phyloP scores from a whole-genome alignment of 2,888 invertebrate species.

The Parelbella ahira region DNA sequence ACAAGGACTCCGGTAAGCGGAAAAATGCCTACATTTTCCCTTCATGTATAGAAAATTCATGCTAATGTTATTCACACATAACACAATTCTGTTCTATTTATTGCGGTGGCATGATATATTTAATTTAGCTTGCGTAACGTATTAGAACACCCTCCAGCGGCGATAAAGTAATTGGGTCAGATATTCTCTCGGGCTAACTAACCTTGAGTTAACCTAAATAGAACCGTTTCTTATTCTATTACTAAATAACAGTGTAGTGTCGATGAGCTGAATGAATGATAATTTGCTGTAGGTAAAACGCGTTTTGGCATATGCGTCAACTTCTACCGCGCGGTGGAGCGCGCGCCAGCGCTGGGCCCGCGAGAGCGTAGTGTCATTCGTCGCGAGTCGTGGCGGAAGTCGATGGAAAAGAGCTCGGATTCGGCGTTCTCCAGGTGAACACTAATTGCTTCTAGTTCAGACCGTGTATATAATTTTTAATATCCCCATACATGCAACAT shows the following conservation, averaged over 20 bases:
- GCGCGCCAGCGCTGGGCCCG: constrained; percentile 70
- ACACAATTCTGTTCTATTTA: too few relatives aligned
- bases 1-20: constrained; percentile 97
- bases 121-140: not conserved
- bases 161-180: constrained; percentile 7
- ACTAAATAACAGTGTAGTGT: too few relatives aligned
- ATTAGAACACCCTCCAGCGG: too few relatives aligned
- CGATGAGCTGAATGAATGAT: not conserved
- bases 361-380: constrained; percentile 79
- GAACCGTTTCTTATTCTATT: too few relatives aligned
- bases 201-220: too few relatives aligned
- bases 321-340: constrained; percentile 96
- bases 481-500: too few relatives aligned
- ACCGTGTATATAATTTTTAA: too few relatives aligned
- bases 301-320: constrained; percentile 99
- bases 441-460: constrained; percentile 35
- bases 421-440: constrained; percentile 95
- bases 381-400: constrained; percentile 94
- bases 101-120: too few relatives aligned
- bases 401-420: constrained; percentile 95
- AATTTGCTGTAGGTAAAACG: constrained; percentile 83
- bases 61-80: too few relatives aligned
- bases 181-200: not conserved
- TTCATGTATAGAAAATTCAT: too few relatives aligned
- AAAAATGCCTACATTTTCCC: too few relatives aligned